A percentile compares a stretch with the other conserved stretches of the same genome.
Conservation (phyloP, 2,888 invertebrate species). For the Deroplatys truncata region DNA sequence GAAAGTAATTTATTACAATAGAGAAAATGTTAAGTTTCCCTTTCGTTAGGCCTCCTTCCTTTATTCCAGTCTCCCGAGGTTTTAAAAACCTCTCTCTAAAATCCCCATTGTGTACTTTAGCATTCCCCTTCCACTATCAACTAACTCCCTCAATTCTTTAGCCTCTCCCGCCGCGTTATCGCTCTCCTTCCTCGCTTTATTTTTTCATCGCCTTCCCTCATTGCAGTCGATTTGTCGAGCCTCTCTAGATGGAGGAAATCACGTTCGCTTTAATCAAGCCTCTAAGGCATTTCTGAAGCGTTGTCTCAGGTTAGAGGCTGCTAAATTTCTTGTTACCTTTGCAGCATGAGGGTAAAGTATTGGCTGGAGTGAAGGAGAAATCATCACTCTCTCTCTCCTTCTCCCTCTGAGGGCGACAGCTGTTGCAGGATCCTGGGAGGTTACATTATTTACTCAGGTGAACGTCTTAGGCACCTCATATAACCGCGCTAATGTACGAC, state of each 20-base stretch:
- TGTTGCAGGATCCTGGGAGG: neutral
- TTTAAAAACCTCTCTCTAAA: neutral
- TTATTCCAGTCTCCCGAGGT: neutral
- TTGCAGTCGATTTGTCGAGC: neutral
- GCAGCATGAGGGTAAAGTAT: neutral
- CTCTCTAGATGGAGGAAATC: neutral
- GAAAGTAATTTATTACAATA: neutral
- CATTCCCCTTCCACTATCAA: no score
- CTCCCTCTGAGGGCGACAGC: neutral
- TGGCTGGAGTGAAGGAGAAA: neutral
- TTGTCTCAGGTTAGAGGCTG: neutral
- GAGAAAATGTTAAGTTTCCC: neutral
- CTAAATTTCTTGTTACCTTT: neutral
- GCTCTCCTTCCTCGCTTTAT: neutral
- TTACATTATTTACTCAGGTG: neutral
- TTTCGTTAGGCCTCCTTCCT: neutral
- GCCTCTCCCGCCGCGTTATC: neutral
- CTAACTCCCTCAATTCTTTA: neutral
- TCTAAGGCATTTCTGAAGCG: neutral
- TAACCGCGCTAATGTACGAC: no score
- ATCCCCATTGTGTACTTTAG: no score
- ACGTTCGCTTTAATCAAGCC: neutral
- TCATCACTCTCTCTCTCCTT: neutral
- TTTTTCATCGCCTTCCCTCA: neutral
- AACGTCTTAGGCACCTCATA: neutral